These are phyloP conservation scores for Nephrotoma guestfalica DNA, from an alignment of 2,888 invertebrate species.

Conservation along the genomic window DNA sequence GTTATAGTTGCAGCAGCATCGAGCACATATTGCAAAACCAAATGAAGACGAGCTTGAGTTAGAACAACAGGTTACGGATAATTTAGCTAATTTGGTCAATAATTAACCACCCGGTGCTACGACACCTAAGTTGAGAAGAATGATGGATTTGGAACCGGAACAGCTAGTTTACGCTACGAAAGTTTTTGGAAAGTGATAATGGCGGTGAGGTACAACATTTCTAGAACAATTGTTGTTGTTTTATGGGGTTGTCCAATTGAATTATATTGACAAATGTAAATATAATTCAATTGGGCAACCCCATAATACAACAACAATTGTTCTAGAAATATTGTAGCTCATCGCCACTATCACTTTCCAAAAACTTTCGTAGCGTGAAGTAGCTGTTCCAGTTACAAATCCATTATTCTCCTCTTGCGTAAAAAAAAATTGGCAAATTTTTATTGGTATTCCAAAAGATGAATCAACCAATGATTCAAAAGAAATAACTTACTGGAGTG, in stretches of 20 bases:
- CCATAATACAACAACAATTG: conserved; percentile 30
- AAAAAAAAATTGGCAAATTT: too few relatives aligned
- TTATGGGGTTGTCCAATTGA: conserved; percentile 13
- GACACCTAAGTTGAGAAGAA: conserved; percentile 46
- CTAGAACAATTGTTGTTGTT: conserved; percentile 34
- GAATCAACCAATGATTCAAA: too few relatives aligned
- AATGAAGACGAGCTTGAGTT: conserved; percentile 57
- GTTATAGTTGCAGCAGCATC: conserved; percentile 59
- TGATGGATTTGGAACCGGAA: conserved; percentile 31
- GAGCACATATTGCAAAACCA: conserved; percentile 53
- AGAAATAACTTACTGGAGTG: too few relatives aligned
- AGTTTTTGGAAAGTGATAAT: conserved; percentile 53
- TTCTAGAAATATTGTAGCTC: conserved; percentile 29
- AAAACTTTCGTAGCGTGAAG: conserved; percentile 42
- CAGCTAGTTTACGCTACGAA: conserved; percentile 33
- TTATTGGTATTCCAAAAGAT: too few relatives aligned
- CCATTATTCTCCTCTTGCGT: conserved; percentile 40
- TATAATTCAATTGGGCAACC: background rate
- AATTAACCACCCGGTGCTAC: conserved; percentile 57
- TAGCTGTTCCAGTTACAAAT: conserved; percentile 26
- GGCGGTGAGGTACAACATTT: conserved; percentile 26
- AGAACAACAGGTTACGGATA: conserved; percentile 58
- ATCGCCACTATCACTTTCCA: conserved; percentile 46
- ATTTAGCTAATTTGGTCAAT: conserved; percentile 61
- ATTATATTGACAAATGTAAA: background rate